These are phyloP conservation scores for Yponomeuta evonymella DNA, from an alignment of 2,888 invertebrate species.

Conservation along the genomic window DNA sequence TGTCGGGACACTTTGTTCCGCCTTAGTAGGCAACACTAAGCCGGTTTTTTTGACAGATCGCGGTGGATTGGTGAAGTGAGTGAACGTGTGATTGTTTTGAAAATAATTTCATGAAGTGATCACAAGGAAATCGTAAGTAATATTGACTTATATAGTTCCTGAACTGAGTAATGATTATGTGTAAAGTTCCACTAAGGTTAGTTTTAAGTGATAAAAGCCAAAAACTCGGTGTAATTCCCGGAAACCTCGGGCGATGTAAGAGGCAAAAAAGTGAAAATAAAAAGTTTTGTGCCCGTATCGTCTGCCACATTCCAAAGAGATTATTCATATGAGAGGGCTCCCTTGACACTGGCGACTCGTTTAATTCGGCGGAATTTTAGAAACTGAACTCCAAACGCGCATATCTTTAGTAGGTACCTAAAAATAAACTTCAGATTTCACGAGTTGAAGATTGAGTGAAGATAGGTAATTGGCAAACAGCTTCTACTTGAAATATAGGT, in stretches of 20 bases:
- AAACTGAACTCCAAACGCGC: constrained; percentile 19
- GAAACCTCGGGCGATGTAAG: constrained; percentile 51
- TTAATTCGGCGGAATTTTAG: constrained; percentile 43
- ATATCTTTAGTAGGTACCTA: constrained; percentile 33
- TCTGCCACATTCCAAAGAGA: constrained; percentile 66
- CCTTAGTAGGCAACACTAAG: constrained; percentile 43
- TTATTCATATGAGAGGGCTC: constrained; percentile 52
- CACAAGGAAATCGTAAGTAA: constrained; percentile 56
- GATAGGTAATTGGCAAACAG: constrained; percentile 47
- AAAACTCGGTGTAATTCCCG: constrained; percentile 38
- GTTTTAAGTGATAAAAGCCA: constrained; percentile 20
- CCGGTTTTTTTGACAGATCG: constrained; percentile 57
- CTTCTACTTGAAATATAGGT: constrained; percentile 54
- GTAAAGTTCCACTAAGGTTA: constrained; percentile 20
- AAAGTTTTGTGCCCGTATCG: constrained; percentile 58
- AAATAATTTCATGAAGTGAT: constrained; percentile 63
- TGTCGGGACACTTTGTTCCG: constrained; percentile 27
- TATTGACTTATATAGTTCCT: constrained; percentile 47
- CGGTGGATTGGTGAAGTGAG: constrained; percentile 58
- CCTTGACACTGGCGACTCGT: constrained; percentile 30
- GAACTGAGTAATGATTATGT: background rate
- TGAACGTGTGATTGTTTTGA: constrained; percentile 61
- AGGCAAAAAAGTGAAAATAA: constrained; percentile 56
- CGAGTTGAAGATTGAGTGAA: constrained; percentile 17
- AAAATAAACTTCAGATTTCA: constrained; percentile 44